Conservation (phyloP, 2,113 vertebrate genomes). For the Scomber scombrus region DNA sequence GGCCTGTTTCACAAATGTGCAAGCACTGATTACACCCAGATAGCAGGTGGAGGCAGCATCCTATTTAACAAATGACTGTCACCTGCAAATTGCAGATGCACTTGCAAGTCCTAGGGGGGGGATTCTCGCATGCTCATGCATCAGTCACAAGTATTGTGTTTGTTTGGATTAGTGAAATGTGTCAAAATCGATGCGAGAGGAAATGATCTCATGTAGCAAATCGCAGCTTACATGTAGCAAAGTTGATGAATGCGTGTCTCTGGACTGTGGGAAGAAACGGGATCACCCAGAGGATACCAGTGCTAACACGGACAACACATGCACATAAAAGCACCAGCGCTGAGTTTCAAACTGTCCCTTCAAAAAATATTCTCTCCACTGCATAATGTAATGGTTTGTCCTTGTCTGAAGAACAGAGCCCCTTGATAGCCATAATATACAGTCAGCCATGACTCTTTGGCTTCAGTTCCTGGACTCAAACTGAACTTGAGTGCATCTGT, state of each 20-base stretch:
- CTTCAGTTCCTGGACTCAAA: constrained; percentile 72
- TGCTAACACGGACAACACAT: constrained; percentile 19
- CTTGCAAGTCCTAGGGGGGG: too few species aligned
- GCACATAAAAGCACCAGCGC: constrained; percentile 26
- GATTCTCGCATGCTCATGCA: too few species aligned
- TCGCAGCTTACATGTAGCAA: too few species aligned
- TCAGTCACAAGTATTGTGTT: too few species aligned
- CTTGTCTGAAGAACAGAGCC: constrained; percentile 75
- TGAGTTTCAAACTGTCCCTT: constrained; percentile 43
- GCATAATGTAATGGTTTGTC: constrained; percentile 75
- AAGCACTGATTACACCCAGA: too few species aligned
- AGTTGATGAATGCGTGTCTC: not conserved
- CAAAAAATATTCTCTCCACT: constrained; percentile 49
- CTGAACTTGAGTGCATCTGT: constrained; percentile 75
- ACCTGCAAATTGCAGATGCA: too few species aligned
- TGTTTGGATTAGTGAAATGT: too few species aligned
- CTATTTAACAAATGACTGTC: too few species aligned
- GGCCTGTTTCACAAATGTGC: too few species aligned
- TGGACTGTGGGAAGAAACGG: constrained; percentile 45
- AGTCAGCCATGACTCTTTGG: constrained; percentile 76
- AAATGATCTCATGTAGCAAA: too few species aligned
- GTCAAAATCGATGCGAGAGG: too few species aligned
- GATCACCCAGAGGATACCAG: constrained; percentile 45
- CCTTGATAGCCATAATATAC: constrained; percentile 74
- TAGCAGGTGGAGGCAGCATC: too few species aligned